A percentile compares a stretch with the other conserved stretches of the same genome.
phyloP scores from a whole-genome alignment of 2,888 invertebrate genomes.

The Drosophila atripex region DNA sequence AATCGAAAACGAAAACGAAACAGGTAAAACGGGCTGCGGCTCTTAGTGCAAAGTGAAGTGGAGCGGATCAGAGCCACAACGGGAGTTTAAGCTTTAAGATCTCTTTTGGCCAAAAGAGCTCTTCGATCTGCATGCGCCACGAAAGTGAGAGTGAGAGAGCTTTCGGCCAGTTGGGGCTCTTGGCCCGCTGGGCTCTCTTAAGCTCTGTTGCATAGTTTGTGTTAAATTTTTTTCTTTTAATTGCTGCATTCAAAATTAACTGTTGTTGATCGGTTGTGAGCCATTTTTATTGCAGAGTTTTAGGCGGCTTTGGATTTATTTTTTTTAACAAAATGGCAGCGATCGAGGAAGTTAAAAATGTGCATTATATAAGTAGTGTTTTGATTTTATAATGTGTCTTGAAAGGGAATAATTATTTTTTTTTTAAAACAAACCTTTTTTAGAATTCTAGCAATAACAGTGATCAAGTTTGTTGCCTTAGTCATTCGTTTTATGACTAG shows the following conservation, averaged over 20 bases:
- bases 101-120: slow-evolving; percentile 4
- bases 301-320: slow-evolving; percentile 48
- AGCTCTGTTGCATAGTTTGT: slow-evolving; percentile 24
- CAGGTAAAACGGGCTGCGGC: slow-evolving; percentile 75
- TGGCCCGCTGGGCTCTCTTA: slow-evolving; percentile 56
- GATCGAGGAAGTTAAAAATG: too few relatives aligned
- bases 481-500: background rate
- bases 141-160: slow-evolving; percentile 64
- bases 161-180: slow-evolving; percentile 40
- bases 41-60: slow-evolving; percentile 49
- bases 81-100: slow-evolving; percentile 70
- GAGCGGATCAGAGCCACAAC: slow-evolving; percentile 48
- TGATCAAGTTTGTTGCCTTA: slow-evolving; percentile 7
- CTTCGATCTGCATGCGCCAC: slow-evolving; percentile 27
- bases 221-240: slow-evolving; percentile 56
- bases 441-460: background rate
- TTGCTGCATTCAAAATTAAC: slow-evolving; percentile 71
- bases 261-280: slow-evolving; percentile 26
- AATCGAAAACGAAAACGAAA: slow-evolving; percentile 38
- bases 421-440: too few relatives aligned
- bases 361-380: too few relatives aligned
- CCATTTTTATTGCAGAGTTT: slow-evolving; percentile 62
- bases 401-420: too few relatives aligned
- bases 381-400: too few relatives aligned
- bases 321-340: background rate